These are phyloP conservation scores for Pseudomyrmex dendroicus DNA, from an alignment of 1,140 invertebrate genomes.

Conservation along the genomic window DNA sequence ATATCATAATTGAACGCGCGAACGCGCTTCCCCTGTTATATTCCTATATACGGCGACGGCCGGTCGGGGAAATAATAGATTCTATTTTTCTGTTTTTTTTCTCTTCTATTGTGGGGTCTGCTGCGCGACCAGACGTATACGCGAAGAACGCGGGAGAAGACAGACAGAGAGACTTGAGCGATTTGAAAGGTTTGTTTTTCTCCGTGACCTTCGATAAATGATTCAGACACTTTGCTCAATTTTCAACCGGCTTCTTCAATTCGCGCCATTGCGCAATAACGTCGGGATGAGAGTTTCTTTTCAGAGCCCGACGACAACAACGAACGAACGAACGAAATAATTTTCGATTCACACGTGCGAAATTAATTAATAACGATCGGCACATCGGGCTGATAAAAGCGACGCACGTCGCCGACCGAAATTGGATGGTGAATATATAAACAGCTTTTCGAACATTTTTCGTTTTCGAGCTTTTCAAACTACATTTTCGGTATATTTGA, in stretches of 20 bases:
- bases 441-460: too few species aligned
- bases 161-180: not conserved
- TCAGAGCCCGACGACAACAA: not conserved
- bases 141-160: too few species aligned
- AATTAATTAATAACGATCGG: slow-evolving; percentile 30
- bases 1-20: slow-evolving; percentile 32
- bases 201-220: slow-evolving; percentile 58
- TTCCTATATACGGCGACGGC: not conserved
- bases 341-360: slow-evolving; percentile 14
- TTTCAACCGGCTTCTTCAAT: slow-evolving; percentile 34
- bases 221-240: slow-evolving; percentile 56
- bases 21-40: slow-evolving; percentile 11
- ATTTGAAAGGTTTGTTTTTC: slow-evolving; percentile 56
- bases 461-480: too few species aligned
- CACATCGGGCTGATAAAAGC: too few species aligned
- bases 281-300: slow-evolving; percentile 5
- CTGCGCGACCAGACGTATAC: slow-evolving; percentile 28
- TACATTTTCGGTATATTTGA: too few species aligned
- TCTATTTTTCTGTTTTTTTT: not conserved
- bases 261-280: slow-evolving; percentile 42
- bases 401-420: too few species aligned
- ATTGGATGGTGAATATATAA: too few species aligned
- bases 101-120: slow-evolving; percentile 6
- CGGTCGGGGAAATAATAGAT: slow-evolving; percentile 12
- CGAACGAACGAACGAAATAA: not conserved